phyloP scores from a whole-genome alignment of 2,888 invertebrate species.

The Glomeris marginata region DNA sequence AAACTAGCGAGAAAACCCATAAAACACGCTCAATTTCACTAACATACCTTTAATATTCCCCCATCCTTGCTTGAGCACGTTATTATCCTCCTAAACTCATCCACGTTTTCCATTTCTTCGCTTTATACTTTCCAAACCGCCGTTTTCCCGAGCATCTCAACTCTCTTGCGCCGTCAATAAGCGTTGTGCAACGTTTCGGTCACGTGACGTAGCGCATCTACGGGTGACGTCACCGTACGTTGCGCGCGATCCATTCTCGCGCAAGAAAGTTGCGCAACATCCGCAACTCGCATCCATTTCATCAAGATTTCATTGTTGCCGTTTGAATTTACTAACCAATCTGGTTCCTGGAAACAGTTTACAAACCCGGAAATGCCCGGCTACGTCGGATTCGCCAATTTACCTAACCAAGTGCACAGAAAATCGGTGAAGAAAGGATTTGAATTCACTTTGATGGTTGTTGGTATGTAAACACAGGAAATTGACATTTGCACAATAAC shows the following conservation, averaged over 20 bases:
- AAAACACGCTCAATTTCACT: neutral
- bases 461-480: slow-evolving; percentile 35
- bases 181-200: neutral
- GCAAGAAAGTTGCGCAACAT: too few relatives aligned
- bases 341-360: slow-evolving; percentile 24
- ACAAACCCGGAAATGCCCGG: slow-evolving; percentile 32
- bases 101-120: too few relatives aligned
- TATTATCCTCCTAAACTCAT: too few relatives aligned
- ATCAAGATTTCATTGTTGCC: neutral
- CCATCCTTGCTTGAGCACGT: too few relatives aligned
- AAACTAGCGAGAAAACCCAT: neutral
- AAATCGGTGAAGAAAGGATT: slow-evolving; percentile 97
- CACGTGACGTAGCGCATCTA: neutral
- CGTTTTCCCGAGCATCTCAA: too few relatives aligned
- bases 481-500: too few relatives aligned
- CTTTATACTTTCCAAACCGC: too few relatives aligned
- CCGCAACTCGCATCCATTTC: too few relatives aligned
- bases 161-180: neutral
- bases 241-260: too few relatives aligned
- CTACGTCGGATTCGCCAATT: slow-evolving; percentile 84
- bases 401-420: slow-evolving; percentile 91
- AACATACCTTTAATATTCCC: neutral
- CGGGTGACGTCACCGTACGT: neutral
- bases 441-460: slow-evolving; percentile 95
- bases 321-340: neutral